Base-by-base conservation (phyloP, 2,797 vertebrate genomes). In the Ctenopoma kingsleyae region DNA sequence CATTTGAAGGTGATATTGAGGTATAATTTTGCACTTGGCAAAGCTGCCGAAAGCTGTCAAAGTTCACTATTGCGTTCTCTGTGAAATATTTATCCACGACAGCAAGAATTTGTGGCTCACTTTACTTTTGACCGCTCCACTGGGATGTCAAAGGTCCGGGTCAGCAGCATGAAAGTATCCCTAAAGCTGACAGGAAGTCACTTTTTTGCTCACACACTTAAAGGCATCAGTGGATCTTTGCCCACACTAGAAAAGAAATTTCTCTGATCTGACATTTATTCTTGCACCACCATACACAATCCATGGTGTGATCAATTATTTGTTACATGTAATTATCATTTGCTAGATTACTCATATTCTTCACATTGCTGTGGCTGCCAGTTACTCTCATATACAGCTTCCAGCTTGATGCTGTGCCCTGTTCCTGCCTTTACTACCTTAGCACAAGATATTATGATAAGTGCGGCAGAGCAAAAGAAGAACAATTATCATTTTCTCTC, bases 401-500 rank as follows among this genome's bases (percentile, higher is more conserved):
- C 4, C 22, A 27, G 62, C 61, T 58, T 54, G 66, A 76, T 10
- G 55, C 50, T 27, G 22, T n/a, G 53, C 67, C 71, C 74, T 17
- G 41, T 35, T 54, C 54, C 75, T 48, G 56, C 50, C 43, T 73
- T 80, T 55, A 76, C 56, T 47, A 53, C 71, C 71, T 68, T 72
- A 30, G 74, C 61, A 20, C 55, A 36, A 27, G 70, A 79, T 71
- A 38, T 73, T 53, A 60, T 82, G 79, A 83, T 78, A 77, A 89
- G 73, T 59, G 70, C 85, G 78, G 83, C 76, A 81, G 68, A 54
- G 72, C 72, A 72, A 81, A 89, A 68, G 47, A 78, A 87, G 74
- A 83, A 89, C 83, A 88, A 91, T 87, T 87, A 89, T 87, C 82
- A 78, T 88, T 90, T 89, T 86, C 80, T 73, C 80, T 77, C 74